A percentile compares a stretch with the other conserved stretches of the same genome.
These are phyloP conservation scores for Microctonus aethiopoides DNA, from an alignment of 2,888 invertebrate species.

Conservation along the genomic window DNA sequence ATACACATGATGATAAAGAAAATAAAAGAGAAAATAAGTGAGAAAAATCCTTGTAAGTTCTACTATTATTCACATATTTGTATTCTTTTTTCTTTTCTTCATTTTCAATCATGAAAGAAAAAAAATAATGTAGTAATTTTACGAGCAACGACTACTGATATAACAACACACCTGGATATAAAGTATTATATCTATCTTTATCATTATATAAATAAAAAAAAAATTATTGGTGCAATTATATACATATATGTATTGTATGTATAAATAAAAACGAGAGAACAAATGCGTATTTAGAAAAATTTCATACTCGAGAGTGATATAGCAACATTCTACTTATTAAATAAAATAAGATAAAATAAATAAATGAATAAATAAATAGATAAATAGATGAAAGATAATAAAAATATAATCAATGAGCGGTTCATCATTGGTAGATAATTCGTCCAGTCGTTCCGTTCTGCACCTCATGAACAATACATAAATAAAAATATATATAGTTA, in stretches of 20 bases:
- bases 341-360: too few species aligned
- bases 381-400: not conserved
- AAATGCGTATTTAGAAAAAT: not conserved
- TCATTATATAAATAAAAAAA: not conserved
- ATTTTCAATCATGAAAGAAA: not conserved
- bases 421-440: constrained; percentile 28
- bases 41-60: constrained; percentile 8
- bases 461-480: constrained; percentile 16
- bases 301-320: constrained; percentile 25
- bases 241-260: not conserved
- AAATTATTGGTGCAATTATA: constrained; percentile 1
- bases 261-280: not conserved
- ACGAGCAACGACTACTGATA: constrained; percentile 27
- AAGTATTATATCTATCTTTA: not conserved
- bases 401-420: constrained; percentile 15
- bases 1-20: constrained; percentile 58
- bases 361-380: not conserved
- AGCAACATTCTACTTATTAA: constrained; percentile 8
- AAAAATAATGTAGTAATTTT: constrained; percentile 10
- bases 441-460: constrained; percentile 34
- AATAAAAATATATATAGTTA: not conserved
- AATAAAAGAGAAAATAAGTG: constrained; percentile 56
- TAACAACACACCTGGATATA: not conserved
- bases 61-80: not conserved
- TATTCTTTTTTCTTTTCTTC: not conserved